These are phyloP conservation scores for Brachymystax lenok DNA, from an alignment of 2,797 vertebrate species.

Conservation along the genomic window DNA sequence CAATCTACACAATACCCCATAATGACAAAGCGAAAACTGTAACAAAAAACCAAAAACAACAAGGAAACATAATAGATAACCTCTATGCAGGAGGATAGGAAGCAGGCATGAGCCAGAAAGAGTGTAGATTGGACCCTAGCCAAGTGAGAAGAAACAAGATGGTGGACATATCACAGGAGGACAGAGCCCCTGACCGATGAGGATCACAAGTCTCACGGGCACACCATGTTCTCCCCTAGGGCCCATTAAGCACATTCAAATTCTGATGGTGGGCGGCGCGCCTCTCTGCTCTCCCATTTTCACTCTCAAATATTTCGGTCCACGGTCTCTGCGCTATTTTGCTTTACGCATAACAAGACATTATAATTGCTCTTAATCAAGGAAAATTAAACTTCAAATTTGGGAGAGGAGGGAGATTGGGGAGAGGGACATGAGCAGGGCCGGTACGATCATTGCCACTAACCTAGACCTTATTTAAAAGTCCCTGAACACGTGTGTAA, in stretches of 20 bases:
- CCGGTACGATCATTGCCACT: slow-evolving; percentile 72
- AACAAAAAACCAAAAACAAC: no score
- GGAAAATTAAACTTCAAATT: slow-evolving; percentile 80
- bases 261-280: slow-evolving; percentile 64
- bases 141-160: slow-evolving; percentile 29
- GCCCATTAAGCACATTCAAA: slow-evolving; percentile 71
- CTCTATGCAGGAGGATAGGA: no score
- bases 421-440: slow-evolving; percentile 56
- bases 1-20: no score
- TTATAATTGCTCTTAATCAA: slow-evolving; percentile 82
- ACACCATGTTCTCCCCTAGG: slow-evolving; percentile 60
- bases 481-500: slow-evolving; percentile 76
- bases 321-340: slow-evolving; percentile 66
- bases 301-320: slow-evolving; percentile 74
- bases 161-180: slow-evolving; percentile 34
- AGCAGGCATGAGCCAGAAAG: no score
- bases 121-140: background rate
- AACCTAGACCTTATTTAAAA: slow-evolving; percentile 81
- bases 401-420: slow-evolving; percentile 50
- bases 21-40: no score
- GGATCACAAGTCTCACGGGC: slow-evolving; percentile 27
- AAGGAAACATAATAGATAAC: no score
- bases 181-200: slow-evolving; percentile 59
- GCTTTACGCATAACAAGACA: slow-evolving; percentile 72
- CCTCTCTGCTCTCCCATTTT: slow-evolving; percentile 63